Evolutionary conservation across 2,113 vertebrate species (phyloP), one percentile per base, ranked within the genome.

Genomic region (Recurvirostra avosetta): DNA sequence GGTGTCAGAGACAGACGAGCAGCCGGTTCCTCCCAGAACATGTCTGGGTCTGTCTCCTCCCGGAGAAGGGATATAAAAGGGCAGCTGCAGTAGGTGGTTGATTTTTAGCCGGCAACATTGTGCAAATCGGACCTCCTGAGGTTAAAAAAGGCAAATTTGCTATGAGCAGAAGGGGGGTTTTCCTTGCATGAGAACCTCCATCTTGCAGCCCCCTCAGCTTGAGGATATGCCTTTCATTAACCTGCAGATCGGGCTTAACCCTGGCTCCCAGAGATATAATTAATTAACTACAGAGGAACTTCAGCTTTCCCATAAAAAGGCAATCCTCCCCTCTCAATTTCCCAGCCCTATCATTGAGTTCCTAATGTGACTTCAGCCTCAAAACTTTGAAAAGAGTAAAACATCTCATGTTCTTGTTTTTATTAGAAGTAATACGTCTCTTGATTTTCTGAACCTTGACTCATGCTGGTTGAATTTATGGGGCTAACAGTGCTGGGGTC

Each of bases 1-100:
- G 92, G 80, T 82, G 94, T 34, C 89, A 89, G 94, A 95, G 82
- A 15, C 90, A 92, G 88, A 85, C 21, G 4, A 73, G 63, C 91
- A 94, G 91, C 80, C 80, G 70, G 84, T 8, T 95, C 91, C 94
- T 97, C 94, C 92, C 94, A 95, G 94, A 88, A 95, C 97, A 50
- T 86, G 97, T 76, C 94, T 92, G 96, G 72, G 8, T 66, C 89
- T 92, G 96, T 92, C 91, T 97, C 77, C 91, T 93, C 77, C 62
- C 0, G 4, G 36, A 47, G 87, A 76, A 90, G 40, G 67, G 70
- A 85, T 90, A 92, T 72, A 73, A 95, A 91, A 95, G 80, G 91
- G 66, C 49, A 73, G 77, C 74, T 92, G 91, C 71, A 91, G 7
- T 26, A 53, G 50, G 55, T 9, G 32, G 58, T 30, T 94, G 86